phyloP scores from a whole-genome alignment of 2,888 invertebrate genomes.

The Cryptocephalus moraei region DNA sequence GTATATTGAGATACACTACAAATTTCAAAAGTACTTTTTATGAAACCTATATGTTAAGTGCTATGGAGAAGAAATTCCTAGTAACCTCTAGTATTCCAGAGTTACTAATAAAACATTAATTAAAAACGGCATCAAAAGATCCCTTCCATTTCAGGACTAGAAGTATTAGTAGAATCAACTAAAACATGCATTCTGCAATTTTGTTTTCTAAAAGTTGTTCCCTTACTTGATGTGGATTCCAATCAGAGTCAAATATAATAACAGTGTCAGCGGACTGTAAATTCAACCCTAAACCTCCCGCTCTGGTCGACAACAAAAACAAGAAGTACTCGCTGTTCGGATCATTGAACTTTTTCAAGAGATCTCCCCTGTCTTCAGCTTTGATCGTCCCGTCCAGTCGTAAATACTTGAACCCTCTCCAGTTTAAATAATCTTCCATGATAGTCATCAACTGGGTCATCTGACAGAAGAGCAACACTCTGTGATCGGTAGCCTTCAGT shows the following conservation, averaged over 20 bases:
- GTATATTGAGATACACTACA: too few species aligned
- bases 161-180: too few species aligned
- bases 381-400: constrained; percentile 97
- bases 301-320: constrained; percentile 92
- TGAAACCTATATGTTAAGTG: too few species aligned
- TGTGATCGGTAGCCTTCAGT: constrained; percentile 79
- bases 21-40: too few species aligned
- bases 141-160: too few species aligned
- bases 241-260: constrained; percentile 97
- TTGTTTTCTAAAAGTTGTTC: too few species aligned
- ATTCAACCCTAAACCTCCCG: constrained; percentile 96
- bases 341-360: constrained; percentile 85
- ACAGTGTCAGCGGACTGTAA: constrained; percentile 98
- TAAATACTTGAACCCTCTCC: constrained; percentile 81
- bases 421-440: constrained; percentile 94
- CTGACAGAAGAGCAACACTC: constrained; percentile 96
- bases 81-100: too few species aligned
- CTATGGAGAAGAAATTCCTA: too few species aligned
- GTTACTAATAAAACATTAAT: too few species aligned
- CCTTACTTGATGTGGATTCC: constrained; percentile 96
- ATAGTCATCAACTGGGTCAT: constrained; percentile 99
- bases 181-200: too few species aligned
- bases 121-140: too few species aligned
- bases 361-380: constrained; percentile 92
- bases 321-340: constrained; percentile 86